A percentile compares a stretch with the other conserved stretches of the same genome.
Conservation (phyloP, 2,797 vertebrate species). For the Sorex maritimensis region DNA sequence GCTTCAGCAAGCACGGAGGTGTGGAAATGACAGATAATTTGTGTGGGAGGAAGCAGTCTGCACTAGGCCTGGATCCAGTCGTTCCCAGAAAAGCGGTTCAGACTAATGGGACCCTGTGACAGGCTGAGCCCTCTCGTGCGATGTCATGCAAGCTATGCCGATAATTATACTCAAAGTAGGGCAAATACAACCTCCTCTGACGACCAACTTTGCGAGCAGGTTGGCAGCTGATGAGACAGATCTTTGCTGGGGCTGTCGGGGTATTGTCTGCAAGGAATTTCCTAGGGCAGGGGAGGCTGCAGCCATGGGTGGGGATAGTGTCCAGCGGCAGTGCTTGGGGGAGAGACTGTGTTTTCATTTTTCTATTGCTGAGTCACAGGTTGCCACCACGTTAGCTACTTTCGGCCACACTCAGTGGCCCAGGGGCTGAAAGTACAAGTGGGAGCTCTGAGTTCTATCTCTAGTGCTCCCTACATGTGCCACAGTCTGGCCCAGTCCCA, state of each 20-base stretch:
- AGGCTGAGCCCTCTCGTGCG: slow-evolving; percentile 1
- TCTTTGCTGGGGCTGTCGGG: not conserved
- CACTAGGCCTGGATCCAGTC: slow-evolving; percentile 33
- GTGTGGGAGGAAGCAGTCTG: slow-evolving; percentile 68
- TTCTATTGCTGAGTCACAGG: not conserved
- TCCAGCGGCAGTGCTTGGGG: too few relatives aligned
- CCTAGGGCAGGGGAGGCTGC: too few relatives aligned
- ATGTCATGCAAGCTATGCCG: slow-evolving; percentile 39
- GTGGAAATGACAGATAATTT: slow-evolving; percentile 80
- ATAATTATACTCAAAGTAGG: slow-evolving; percentile 79
- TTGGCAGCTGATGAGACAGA: slow-evolving; percentile 63
- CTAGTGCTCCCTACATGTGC: too few relatives aligned
- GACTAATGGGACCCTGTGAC: slow-evolving; percentile 50
- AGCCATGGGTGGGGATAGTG: too few relatives aligned
- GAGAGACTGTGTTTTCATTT: too few relatives aligned
- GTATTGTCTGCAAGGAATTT: not conserved
- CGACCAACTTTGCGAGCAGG: slow-evolving; percentile 70
- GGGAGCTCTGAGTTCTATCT: too few relatives aligned
- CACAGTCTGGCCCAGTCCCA: too few relatives aligned
- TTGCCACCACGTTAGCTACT: not conserved
- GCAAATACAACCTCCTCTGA: slow-evolving; percentile 78
- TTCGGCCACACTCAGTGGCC: too few relatives aligned
- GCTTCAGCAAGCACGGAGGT: slow-evolving; percentile 47
- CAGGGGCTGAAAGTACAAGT: too few relatives aligned
- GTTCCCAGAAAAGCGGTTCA: slow-evolving; percentile 66